Conservation (phyloP, 2,888 invertebrate genomes). For the Lepidocyrtinus sp. region DNA sequence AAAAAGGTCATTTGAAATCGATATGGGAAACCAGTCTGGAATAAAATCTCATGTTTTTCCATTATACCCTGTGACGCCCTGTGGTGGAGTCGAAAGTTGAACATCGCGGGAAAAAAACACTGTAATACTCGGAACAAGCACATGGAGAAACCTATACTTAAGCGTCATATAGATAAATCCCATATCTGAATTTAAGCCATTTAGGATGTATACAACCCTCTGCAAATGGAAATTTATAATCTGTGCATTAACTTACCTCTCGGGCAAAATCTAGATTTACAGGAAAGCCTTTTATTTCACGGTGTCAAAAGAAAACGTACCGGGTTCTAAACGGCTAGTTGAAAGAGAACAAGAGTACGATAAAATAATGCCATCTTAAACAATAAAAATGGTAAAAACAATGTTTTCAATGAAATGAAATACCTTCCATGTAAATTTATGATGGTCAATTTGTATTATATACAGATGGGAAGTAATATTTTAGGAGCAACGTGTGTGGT, state of each 20-base stretch:
- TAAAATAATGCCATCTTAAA: too few species aligned
- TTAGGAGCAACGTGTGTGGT: slow-evolving; percentile 45
- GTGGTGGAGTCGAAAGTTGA: too few species aligned
- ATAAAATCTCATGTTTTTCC: neutral
- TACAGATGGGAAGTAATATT: slow-evolving; percentile 50
- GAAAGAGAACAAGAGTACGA: neutral
- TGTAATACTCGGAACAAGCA: too few species aligned
- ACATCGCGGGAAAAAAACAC: neutral
- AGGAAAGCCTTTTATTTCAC: too few species aligned
- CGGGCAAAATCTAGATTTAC: too few species aligned
- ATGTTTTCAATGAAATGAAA: neutral
- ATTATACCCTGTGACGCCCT: neutral
- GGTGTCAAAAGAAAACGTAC: neutral
- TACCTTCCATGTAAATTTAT: slow-evolving; percentile 46
- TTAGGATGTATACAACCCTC: neutral
- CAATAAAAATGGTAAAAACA: too few species aligned
- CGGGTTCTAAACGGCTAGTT: neutral
- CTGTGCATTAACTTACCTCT: too few species aligned
- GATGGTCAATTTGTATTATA: slow-evolving; percentile 45
- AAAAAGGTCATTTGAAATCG: neutral
- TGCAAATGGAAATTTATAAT: too few species aligned
- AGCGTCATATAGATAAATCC: neutral
- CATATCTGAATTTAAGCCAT: neutral
- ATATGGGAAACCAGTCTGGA: neutral
- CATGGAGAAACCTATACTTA: neutral